Base-by-base conservation (phyloP, 2,113 vertebrate species). In the Ictalurus punctatus region DNA sequence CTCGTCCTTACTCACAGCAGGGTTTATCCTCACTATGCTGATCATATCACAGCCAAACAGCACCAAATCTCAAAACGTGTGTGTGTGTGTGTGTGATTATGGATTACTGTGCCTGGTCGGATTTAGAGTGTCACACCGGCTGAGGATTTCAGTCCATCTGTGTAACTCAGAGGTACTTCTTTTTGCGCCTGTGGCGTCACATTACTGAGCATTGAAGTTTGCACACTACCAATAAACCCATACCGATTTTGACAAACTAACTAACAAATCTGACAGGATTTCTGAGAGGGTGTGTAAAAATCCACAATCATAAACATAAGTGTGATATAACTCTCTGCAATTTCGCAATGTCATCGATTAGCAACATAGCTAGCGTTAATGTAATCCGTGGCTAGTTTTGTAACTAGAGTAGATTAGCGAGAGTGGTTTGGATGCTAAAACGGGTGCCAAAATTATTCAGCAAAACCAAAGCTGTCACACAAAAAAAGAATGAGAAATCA, bases 111-210 rank as follows among this genome's bases (percentile, higher is more conserved):
- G 79, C 82, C 90, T 85, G 56, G 13, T 87, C 58, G 90, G 85
- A 91, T 84, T 79, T 30, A 79, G 37, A 83, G 34, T 89, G 88
- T 84, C 80, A 84, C 61, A 87, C 84, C 86, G 59, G 78, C 56
- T 87, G 88, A 12, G 90, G 88, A 89, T 91, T 91, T 87, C 6
- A 82, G 86, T 85, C 86, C 88, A 85, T 86, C 90, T 91, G 85
- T 78, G 21, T 63, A 83, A 84, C 74, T 34, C 63, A 6, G 81
- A 89, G 86, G 44, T 89, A 56, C 74, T 80, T 87, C 61, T 73
- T 63, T 16, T 65, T 44, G 3, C 27, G 63, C 86, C 88, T 89
- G 83, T 48, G 81, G 56, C 52, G 40, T 85, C 81, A 89, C 65
- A 40, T 84, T 87, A 37, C 73, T 19, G 37, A 37, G 37, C 17